Base-by-base conservation (phyloP, 1,140 invertebrate genomes). In the Ceratoteleas bidentatus region DNA sequence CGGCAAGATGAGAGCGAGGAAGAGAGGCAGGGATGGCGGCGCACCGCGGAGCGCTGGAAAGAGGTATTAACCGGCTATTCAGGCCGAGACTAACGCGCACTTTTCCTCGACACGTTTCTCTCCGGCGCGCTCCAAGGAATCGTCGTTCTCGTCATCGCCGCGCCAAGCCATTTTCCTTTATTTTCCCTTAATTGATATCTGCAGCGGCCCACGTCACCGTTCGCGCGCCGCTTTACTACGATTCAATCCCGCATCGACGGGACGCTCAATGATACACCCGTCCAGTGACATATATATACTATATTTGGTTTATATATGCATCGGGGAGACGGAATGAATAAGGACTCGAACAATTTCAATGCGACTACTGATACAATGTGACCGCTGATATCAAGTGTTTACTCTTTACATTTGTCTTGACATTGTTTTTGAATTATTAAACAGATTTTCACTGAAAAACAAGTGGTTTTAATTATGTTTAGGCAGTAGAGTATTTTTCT, bases 41-140 rank as follows among this genome's bases (percentile, higher is more conserved):
- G 50, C 24, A 40, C 40, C 33, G 16, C 15, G 61, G 70, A 75
- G 77, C 24, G 70, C 60, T 70, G 84, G 76, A 78, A 85, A 87
- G 86, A 84, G 84, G 84, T 74, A 91, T 91, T 91, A 91, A 77
- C 73, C 52, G 86, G 81, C 85, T 90, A 91, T 91, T 91, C 89
- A 91, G 90, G 90, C 89, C 90, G 90, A 87, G 90, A 91, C 90
- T 89, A 91, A 91, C 86, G 87, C 70, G 78, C 87, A 91, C 89
- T 91, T 91, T 91, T 90, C 89, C 89, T 86, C 87, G 77, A 84
- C 86, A 87, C 89, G 89, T 91, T 90, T 91, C 89, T 87, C 88
- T 84, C 74, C 81, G 74, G 50, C 74, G 82, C 68, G 72, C 73
- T 84, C 80, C 32, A 78, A 64, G 66, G 61, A 74, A 73, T 84